Percentiles rank a stretch among this genome's conserved stretches.
These are phyloP conservation scores for Pammene aurita DNA, from an alignment of 2,888 invertebrate genomes.

Conservation along the genomic window DNA sequence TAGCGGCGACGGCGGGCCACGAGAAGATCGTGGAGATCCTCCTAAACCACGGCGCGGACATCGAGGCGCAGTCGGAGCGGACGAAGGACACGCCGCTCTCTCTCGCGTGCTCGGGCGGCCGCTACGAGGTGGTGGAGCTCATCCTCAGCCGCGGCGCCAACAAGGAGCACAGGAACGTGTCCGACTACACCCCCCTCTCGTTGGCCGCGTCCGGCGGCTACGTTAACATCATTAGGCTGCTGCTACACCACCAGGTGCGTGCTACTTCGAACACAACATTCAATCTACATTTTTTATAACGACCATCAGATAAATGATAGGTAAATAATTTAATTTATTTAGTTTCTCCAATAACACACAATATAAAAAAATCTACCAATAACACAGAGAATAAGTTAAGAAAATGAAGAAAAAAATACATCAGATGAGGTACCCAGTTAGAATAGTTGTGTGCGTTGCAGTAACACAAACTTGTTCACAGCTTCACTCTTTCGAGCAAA, in stretches of 20 bases:
- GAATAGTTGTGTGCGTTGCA: too few relatives aligned
- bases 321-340: too few relatives aligned
- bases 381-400: too few relatives aligned
- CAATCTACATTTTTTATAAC: not conserved
- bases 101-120: constrained; percentile 97
- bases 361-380: too few relatives aligned
- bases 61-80: constrained; percentile 99
- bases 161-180: constrained; percentile 99
- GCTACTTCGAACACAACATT: not conserved
- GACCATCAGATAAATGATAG: not conserved
- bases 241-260: constrained; percentile 91
- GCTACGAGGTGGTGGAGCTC: constrained; percentile 97
- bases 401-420: too few relatives aligned
- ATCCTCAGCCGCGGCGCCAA: constrained; percentile 95
- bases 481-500: too few relatives aligned
- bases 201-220: constrained; percentile 99
- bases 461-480: too few relatives aligned
- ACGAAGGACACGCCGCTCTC: constrained; percentile 99
- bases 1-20: constrained; percentile 97
- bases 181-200: constrained; percentile 99
- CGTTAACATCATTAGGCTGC: constrained; percentile 97
- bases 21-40: constrained; percentile 94
- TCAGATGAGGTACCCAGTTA: too few relatives aligned
- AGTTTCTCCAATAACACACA: too few relatives aligned
- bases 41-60: constrained; percentile 96